Conservation (phyloP, 2,797 vertebrate species). For the Pangasius krempfi region DNA sequence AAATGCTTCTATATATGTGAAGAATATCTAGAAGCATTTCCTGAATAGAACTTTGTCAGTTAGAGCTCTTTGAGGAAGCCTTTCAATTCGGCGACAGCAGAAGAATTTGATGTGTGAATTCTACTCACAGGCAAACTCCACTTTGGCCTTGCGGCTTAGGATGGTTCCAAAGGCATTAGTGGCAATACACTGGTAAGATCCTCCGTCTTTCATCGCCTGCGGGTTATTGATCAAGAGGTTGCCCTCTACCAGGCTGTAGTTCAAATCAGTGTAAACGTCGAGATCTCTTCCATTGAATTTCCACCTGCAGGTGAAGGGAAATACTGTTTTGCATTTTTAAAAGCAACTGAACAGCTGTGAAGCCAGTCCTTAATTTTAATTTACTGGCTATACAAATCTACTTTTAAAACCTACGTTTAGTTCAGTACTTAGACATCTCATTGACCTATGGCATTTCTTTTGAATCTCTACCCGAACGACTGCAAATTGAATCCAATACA, state of each 20-base stretch:
- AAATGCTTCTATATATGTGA: neutral
- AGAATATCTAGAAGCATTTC: neutral
- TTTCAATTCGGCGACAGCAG: neutral
- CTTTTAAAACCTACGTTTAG: neutral
- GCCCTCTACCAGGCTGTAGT: constrained; percentile 85
- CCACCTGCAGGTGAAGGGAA: constrained; percentile 77
- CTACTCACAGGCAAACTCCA: constrained; percentile 93
- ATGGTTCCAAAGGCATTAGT: constrained; percentile 87
- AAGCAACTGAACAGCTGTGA: neutral
- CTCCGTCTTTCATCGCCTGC: constrained; percentile 81
- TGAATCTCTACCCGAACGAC: no score
- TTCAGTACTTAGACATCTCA: neutral
- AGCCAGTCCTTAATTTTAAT: neutral
- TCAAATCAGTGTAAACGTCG: constrained; percentile 79
- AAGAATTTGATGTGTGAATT: neutral
- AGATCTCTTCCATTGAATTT: constrained; percentile 85
- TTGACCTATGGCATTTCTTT: neutral
- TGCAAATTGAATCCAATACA: neutral
- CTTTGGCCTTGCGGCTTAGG: constrained; percentile 85
- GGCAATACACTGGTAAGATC: constrained; percentile 88
- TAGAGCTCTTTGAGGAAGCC: neutral
- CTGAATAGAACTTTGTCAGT: neutral
- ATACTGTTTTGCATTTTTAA: neutral
- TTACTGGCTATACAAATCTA: neutral
- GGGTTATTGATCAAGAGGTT: constrained; percentile 89